Base-by-base conservation (phyloP, 2,113 vertebrate genomes). In the Eubucco bourcierii region DNA sequence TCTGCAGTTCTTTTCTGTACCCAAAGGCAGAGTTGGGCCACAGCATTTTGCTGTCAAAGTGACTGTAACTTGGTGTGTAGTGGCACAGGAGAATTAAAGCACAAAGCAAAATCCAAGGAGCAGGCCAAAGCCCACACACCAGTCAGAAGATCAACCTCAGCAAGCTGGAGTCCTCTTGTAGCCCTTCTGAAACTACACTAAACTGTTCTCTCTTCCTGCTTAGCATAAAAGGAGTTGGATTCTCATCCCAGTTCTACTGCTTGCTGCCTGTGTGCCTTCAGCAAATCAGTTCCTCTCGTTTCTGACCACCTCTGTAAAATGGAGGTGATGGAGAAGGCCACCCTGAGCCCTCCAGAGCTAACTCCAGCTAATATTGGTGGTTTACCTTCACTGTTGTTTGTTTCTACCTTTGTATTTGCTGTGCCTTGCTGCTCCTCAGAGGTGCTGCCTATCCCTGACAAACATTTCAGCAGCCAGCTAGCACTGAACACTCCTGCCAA, bases 21-120 rank as follows among this genome's bases (percentile, higher is more conserved):
- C 84, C 64, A 76, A 89, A 84, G 78, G 71, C 84, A 94, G 67
- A 84, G 71, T 82, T 80, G 77, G 72, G 56, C 44, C 47, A n/a
- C 34, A 73, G 52, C 47, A 50, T 75, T 90, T 90, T 63, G 46
- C 44, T 56, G 47, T 76, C 59, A 55, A 81, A 90, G 46, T 63
- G 66, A 28, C 78, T 75, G 46, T 71, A 88, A 60, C 20, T 81
- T 78, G 53, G 53, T 64, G 44, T 81, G 50, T 47, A 58, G 52
- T 52, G 41, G 56, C 67, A 70, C 25, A 53, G 41, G 15, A 64
- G 46, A 87, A 79, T 65, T 59, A 90, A 78, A 95, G 46, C 66
- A 82, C 28, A 33, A 90, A 71, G 53, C 72, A 88, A 61, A 82
- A 60, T 25, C 29, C 68, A 60, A 66, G 47, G 60, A 74, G 12